These are phyloP conservation scores for Crotalus tigris DNA, from an alignment of 2,113 vertebrate species.

Conservation along the genomic window DNA sequence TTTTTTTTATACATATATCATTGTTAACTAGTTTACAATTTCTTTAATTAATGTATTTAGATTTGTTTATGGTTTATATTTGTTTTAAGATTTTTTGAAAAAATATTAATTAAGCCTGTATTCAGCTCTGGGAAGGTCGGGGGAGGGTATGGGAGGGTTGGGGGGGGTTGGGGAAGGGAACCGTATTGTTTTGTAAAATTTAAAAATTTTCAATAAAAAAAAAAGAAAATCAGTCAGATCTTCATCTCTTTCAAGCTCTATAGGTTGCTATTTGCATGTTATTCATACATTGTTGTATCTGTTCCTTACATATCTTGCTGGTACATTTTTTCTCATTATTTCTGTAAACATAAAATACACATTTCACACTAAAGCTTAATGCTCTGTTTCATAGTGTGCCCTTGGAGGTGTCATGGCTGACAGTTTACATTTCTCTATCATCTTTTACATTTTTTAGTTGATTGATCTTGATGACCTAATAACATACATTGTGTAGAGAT, in stretches of 20 bases:
- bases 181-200: too few relatives aligned
- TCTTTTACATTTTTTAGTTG: neutral
- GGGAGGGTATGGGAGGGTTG: too few relatives aligned
- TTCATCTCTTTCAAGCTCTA: neutral
- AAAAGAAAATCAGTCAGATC: too few relatives aligned
- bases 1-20: too few relatives aligned
- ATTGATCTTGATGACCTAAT: neutral
- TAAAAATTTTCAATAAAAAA: too few relatives aligned
- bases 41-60: too few relatives aligned
- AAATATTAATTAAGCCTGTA: too few relatives aligned
- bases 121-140: too few relatives aligned
- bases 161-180: neutral
- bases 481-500: neutral
- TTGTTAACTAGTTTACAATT: too few relatives aligned
- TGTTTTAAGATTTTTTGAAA: too few relatives aligned
- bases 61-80: too few relatives aligned
- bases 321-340: neutral
- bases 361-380: neutral
- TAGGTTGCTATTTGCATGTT: neutral
- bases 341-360: neutral
- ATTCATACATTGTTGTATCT: neutral
- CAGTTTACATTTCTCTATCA: neutral
- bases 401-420: neutral
- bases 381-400: neutral
- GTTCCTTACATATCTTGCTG: neutral